These are phyloP conservation scores for Nannospalax galili DNA, from an alignment of 2,113 vertebrate species.

Conservation along the genomic window DNA sequence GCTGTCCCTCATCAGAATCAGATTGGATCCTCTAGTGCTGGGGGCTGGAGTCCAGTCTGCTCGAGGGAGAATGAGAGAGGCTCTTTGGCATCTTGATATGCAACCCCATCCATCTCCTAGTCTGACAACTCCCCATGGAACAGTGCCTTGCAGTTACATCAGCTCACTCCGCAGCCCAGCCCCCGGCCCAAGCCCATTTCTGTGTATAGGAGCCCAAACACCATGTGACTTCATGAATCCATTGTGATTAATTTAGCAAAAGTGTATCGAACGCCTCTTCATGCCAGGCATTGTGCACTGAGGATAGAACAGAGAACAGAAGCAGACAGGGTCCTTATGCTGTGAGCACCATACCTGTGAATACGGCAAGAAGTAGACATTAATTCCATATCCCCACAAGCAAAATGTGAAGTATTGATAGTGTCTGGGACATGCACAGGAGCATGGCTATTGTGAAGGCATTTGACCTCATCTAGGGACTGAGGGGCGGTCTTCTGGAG, in stretches of 20 bases:
- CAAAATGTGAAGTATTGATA: neutral
- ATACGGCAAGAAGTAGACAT: neutral
- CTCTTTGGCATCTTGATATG: conserved; percentile 37
- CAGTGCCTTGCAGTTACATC: conserved; percentile 33
- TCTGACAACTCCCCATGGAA: conserved; percentile 63
- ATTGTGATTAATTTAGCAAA: neutral
- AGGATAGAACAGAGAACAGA: neutral
- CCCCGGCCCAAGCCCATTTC: neutral
- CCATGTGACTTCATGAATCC: neutral
- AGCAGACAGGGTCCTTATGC: neutral
- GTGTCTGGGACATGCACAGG: accelerated
- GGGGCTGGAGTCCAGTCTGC: conserved; percentile 18
- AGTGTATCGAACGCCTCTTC: neutral
- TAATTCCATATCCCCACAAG: neutral
- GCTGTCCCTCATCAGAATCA: neutral
- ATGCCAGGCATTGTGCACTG: neutral
- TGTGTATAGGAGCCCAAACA: neutral
- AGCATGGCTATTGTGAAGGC: accelerated
- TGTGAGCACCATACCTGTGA: accelerated
- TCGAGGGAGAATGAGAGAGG: neutral
- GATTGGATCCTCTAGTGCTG: neutral
- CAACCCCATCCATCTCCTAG: conserved; percentile 61
- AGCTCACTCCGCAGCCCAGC: neutral
- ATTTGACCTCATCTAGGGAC: neutral
- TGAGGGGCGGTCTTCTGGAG: neutral